Conservation (phyloP, 2,888 invertebrate genomes). For the Hypolimnas misippus region DNA sequence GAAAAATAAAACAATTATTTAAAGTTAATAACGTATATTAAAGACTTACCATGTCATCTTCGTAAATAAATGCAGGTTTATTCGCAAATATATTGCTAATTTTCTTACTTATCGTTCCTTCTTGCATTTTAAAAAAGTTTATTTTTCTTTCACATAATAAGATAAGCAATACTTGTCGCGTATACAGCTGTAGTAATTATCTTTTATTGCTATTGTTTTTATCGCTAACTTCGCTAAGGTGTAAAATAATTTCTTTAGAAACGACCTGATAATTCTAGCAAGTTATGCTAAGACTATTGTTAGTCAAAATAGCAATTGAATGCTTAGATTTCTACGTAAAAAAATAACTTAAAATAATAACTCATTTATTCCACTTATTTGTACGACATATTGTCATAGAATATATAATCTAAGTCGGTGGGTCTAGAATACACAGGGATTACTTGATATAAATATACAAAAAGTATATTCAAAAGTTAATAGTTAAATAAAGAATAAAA, state of each 20-base stretch:
- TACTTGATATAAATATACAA: too few species aligned
- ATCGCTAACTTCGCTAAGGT: background rate
- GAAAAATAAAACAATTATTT: background rate
- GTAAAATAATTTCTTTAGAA: background rate
- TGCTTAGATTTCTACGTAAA: too few species aligned
- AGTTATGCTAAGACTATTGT: too few species aligned
- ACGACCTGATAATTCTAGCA: too few species aligned
- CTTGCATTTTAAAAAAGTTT: conserved; percentile 4
- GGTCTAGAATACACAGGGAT: too few species aligned
- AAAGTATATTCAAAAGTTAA: too few species aligned
- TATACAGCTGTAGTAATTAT: background rate
- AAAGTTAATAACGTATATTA: background rate
- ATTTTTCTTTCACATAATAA: background rate
- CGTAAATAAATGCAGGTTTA: conserved; percentile 16
- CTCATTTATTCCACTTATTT: too few species aligned
- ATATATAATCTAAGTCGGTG: too few species aligned
- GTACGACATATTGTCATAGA: too few species aligned
- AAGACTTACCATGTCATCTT: conserved; percentile 16
- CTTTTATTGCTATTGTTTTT: background rate
- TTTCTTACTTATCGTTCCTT: background rate
- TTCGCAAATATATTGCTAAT: background rate
- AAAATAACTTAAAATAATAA: too few species aligned
- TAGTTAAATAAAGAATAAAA: too few species aligned
- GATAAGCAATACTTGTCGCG: background rate
- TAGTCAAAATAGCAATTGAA: too few species aligned